Base-by-base conservation (phyloP, 2,797 vertebrate species). In the Poeciliopsis turneri region DNA sequence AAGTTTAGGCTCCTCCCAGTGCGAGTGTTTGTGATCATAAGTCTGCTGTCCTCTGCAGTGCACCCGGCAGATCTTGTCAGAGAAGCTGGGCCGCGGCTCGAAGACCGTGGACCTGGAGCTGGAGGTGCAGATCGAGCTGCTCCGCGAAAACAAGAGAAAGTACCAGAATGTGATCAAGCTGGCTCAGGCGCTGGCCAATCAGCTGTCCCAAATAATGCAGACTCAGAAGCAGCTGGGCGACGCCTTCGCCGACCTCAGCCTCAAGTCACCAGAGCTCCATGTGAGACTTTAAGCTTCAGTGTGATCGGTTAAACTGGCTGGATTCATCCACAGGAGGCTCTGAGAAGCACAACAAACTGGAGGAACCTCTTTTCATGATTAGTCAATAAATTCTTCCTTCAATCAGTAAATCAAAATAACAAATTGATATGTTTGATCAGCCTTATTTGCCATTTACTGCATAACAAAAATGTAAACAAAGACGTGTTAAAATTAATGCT, bases 141-240 rank as follows among this genome's bases (percentile, higher is more conserved):
- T 99, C 78, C 97, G 97, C 36, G 98, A 99, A 87, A 99, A 99
- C 93, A 99, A 99, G 93, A 97, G 97, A 86, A 99, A 98, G 87
- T 99, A 99, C 1, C 98, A 99, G 94, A 95, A 98, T 82, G 95
- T 99, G 79, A 94, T 99, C 90, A 97, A 90, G 90, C 94, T 99
- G 93, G 97, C 98, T 20, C 98, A 98, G 93, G 98, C 95, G 0
- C 94, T 99, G 89, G 96, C 96, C 59, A 92, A 73, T 28, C 98
- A 99, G 91, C 97, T 99, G 86, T 96, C 96, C 79, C 97, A 97
- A 94, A 97, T 99, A 92, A 97, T 99, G 78, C 97, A 97, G 92
- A 99, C 98, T 4, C 98, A 99, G 93, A 96, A 96, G 91, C 97
- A 98, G 82, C 96, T 99, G 85, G 98, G 98, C 77, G 98, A 99